Evolutionary conservation across 2,888 invertebrate genomes (phyloP).

Genomic region (Drosophila siamana): DNA sequence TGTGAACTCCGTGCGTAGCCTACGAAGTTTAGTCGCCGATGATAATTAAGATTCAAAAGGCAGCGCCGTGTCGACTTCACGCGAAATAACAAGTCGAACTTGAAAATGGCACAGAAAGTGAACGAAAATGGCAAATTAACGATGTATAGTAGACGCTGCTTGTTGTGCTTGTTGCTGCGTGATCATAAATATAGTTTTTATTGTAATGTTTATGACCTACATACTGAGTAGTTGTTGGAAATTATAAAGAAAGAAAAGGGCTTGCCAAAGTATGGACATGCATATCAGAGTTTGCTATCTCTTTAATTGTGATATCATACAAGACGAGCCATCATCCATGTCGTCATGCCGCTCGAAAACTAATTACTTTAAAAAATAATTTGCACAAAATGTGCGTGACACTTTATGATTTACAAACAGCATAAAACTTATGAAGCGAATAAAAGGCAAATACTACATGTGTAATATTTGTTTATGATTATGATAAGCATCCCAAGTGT

Average conservation of each 20-base stretch:
- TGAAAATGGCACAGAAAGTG: slow-evolving; percentile 60
- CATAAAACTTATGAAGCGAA: slow-evolving; percentile 20
- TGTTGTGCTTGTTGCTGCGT: slow-evolving; percentile 13
- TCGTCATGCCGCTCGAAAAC: slow-evolving; percentile 42
- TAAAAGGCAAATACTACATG: neutral
- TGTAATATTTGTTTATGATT: neutral
- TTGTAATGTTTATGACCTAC: slow-evolving; percentile 47
- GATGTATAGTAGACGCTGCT: slow-evolving; percentile 6
- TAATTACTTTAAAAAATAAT: slow-evolving; percentile 61
- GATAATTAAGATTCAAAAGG: slow-evolving; percentile 53
- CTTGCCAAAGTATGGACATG: slow-evolving; percentile 32
- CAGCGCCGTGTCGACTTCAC: slow-evolving; percentile 27
- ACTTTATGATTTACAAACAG: slow-evolving; percentile 45
- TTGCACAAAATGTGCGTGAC: slow-evolving; percentile 56
- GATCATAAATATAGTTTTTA: slow-evolving; percentile 45
- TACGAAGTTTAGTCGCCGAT: slow-evolving; percentile 17
- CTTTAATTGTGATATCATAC: slow-evolving; percentile 46
- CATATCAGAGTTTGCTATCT: slow-evolving; percentile 19
- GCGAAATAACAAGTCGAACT: slow-evolving; percentile 56
- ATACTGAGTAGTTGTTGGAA: slow-evolving; percentile 27
- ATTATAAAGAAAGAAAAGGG: slow-evolving; percentile 51
- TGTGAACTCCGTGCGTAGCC: slow-evolving; percentile 28
- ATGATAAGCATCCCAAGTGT: neutral
- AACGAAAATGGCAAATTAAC: slow-evolving; percentile 12
- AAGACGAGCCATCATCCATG: slow-evolving; percentile 17